Evolutionary conservation across 2,113 vertebrate genomes (phyloP), one percentile per base, ranked within the genome.

Genomic region (Antechinus stuartii): DNA sequence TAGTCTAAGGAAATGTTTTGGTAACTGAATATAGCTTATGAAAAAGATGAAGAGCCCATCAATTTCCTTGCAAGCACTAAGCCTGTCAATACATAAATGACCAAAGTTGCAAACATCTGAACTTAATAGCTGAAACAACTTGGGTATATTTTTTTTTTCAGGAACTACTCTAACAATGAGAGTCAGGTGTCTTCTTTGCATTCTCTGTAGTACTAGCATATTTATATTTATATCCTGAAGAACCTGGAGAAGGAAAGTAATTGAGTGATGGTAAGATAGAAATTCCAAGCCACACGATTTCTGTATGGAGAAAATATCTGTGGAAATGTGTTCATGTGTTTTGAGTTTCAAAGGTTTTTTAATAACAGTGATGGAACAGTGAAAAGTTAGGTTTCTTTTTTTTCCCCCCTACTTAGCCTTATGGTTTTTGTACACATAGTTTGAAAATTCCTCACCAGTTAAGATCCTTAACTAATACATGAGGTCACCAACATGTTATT

Each of bases 391-490:
- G 50, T 1, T 91, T 1, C 49, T 89, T 0, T 55, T 53, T 26
- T 19, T 35, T 11, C 14, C 5, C 42, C 11, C 42, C 92, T 54
- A 25, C 9, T 4, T 55, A 2, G 84, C 2, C 30, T 53, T 46
- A 2, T 35, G 68, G 19, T 35, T 46, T 5, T 22, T 12, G 5
- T 52, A 94, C 3, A 53, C 26, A 61, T 27, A 26, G 56, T 26
- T 27, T 8, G 56, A 57, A 57, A 57, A 55, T 96, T 95, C 55
- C 68, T 6, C 90, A 92, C 92, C 54, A 96, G 27, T 92, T 26
- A 90, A 50, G 14, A 94, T 89, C 42, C 5, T 11, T 90, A n/a
- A 91, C 84, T 92, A 27, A 56, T 96, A 54, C 7, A 8, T 84
- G 16, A n/a, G 0, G 35, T n/a, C 19, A 42, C 68, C 1, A 8